Evolutionary conservation across 2,113 vertebrate genomes (phyloP).

Genomic region (Nothobranchius kuhntae): DNA sequence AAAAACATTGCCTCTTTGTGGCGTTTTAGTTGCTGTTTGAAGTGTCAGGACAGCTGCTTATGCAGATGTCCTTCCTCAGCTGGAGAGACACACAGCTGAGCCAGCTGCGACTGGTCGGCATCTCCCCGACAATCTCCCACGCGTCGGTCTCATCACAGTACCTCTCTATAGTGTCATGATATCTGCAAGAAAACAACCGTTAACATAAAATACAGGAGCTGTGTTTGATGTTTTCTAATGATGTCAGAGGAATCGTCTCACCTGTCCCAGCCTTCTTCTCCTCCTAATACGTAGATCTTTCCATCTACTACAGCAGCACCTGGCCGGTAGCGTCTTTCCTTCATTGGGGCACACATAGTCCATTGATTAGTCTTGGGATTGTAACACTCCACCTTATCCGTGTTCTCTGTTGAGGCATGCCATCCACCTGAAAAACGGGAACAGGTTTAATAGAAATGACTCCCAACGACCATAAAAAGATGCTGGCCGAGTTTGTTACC

Average conservation of each 20-base stretch:
- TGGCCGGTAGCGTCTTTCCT: slow-evolving; percentile 81
- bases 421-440: slow-evolving; percentile 72
- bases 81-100: slow-evolving; percentile 82
- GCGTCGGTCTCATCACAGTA: slow-evolving; percentile 78
- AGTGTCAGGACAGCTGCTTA: slow-evolving; percentile 34
- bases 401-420: slow-evolving; percentile 84
- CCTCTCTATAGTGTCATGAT: slow-evolving; percentile 83
- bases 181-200: slow-evolving; percentile 57
- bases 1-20: neutral
- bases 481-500: slow-evolving; percentile 52
- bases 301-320: slow-evolving; percentile 82
- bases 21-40: slow-evolving; percentile 60
- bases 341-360: slow-evolving; percentile 85
- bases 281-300: slow-evolving; percentile 83
- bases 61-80: slow-evolving; percentile 74
- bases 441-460: neutral
- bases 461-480: neutral
- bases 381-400: slow-evolving; percentile 83
- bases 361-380: slow-evolving; percentile 81
- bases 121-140: slow-evolving; percentile 83
- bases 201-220: neutral
- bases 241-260: slow-evolving; percentile 27
- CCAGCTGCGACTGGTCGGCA: slow-evolving; percentile 84
- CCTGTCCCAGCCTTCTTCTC: slow-evolving; percentile 84
- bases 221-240: neutral